phyloP scores from a whole-genome alignment of 2,113 vertebrate genomes.

The Circaetus gallicus region DNA sequence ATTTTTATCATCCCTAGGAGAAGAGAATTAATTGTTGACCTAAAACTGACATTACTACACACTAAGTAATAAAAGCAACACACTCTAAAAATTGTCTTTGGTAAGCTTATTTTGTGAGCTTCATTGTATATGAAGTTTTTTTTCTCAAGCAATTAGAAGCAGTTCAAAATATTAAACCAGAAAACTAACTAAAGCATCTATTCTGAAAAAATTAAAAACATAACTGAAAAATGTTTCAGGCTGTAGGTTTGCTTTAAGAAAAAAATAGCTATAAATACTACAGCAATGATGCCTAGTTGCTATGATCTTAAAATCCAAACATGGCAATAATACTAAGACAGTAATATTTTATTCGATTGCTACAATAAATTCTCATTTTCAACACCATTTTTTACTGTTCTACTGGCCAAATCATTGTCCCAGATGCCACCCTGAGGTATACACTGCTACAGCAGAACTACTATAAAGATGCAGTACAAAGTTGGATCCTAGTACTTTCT shows the following conservation, averaged over 20 bases:
- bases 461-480: not conserved
- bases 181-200: not conserved
- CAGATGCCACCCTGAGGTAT: not conserved
- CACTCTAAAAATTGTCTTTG: not conserved
- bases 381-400: not conserved
- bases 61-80: not conserved
- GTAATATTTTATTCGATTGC: not conserved
- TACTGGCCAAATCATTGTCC: not conserved
- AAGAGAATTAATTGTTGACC: not conserved
- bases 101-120: not conserved
- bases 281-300: not conserved
- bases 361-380: not conserved
- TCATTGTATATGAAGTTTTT: accelerated
- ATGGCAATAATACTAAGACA: not conserved
- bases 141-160: not conserved
- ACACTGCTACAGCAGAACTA: not conserved
- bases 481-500: not conserved
- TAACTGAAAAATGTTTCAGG: not conserved
- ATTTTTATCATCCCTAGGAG: slow-evolving; percentile 91
- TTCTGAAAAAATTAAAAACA: not conserved
- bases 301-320: not conserved
- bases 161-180: not conserved
- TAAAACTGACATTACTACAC: not conserved
- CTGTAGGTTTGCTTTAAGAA: not conserved
- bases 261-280: not conserved